Base-by-base conservation (phyloP, 2,888 invertebrate genomes). In the Drosophila meridionalis region DNA sequence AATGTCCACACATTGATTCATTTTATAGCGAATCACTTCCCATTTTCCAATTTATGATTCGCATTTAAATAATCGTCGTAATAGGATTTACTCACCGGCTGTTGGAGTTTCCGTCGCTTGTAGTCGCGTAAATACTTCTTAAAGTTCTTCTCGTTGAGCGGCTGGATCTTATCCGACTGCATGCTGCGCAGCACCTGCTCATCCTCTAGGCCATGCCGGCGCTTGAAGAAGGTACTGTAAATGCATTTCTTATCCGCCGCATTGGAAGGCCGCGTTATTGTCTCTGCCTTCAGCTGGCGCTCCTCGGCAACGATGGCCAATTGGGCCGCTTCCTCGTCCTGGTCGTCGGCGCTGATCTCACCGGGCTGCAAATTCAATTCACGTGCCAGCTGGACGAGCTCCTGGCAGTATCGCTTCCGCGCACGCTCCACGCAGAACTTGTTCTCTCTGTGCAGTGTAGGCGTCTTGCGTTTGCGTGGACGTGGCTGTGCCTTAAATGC, bases 71-170 rank as follows among this genome's bases (percentile, higher is more conserved):
- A 28, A 8, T 4, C 28, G 6, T 47, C 28, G 12, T 26, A 28
- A 34, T 32, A 1, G 20, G 9, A 0, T 64, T 12, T 38, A 92
- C 93, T 92, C 93, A 96, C 96, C 92, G 96, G 95, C 90, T 95
- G 95, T 69, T 95, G 95, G 47, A 95, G 93, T 92, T 96, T 95
- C 77, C 96, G 94, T 70, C 95, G 94, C 90, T 96, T 96, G 90
- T 97, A 97, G 53, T 95, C 94, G 40, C 94, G 92, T 30, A 98
- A 91, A 92, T 97, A 95, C 88, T 95, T 95, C 77, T 95, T 95
- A 82, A 92, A 91, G 58, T 90, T 92, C 14, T 82, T 81, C 62
- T 92, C 91, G 4, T 78, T 87, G 8, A 92, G 72, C 43, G 82
- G 82, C 40, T 80, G 76, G 45, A 90, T 84, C 40, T 83, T 82